Evolutionary conservation across 2,888 invertebrate species (phyloP).

Genomic region (Drosophila ustulata): DNA sequence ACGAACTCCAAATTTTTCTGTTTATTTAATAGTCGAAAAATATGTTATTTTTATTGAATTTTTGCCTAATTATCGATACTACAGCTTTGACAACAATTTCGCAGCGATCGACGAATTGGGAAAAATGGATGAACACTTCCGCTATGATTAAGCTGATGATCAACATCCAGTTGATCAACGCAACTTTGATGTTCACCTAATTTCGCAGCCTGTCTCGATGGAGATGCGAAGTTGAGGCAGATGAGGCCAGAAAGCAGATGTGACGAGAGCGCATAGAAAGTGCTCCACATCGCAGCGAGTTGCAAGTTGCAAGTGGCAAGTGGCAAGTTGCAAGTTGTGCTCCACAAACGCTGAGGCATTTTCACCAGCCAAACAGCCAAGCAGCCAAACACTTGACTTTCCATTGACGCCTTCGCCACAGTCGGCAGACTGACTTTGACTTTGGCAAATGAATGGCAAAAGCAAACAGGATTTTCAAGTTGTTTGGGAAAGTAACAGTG

Average conservation of each 20-base stretch:
- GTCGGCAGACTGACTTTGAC: slow-evolving; percentile 42
- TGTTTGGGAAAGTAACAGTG: slow-evolving; percentile 67
- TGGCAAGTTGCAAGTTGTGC: slow-evolving; percentile 23
- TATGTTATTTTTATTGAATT: too few species aligned
- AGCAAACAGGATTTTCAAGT: slow-evolving; percentile 69
- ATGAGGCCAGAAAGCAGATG: not conserved
- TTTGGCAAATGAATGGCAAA: slow-evolving; percentile 60
- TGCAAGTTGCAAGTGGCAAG: not conserved
- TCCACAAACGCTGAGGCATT: slow-evolving; percentile 35
- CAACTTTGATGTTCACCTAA: slow-evolving; percentile 15
- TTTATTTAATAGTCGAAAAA: too few species aligned
- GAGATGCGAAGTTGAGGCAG: not conserved
- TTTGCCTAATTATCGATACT: too few species aligned
- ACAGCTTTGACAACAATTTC: not conserved
- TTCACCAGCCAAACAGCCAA: slow-evolving; percentile 33
- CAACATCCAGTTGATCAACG: not conserved
- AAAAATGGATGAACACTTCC: not conserved
- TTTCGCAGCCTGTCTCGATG: slow-evolving; percentile 12
- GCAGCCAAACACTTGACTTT: slow-evolving; percentile 50
- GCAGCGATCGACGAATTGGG: not conserved
- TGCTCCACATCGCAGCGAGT: slow-evolving; percentile 32
- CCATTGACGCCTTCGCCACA: slow-evolving; percentile 40
- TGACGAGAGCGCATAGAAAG: slow-evolving; percentile 37
- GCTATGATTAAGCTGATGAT: slow-evolving; percentile 3
- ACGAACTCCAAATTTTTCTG: too few species aligned